Conservation (phyloP, 1,140 invertebrate genomes). For the Danaus plexippus region DNA sequence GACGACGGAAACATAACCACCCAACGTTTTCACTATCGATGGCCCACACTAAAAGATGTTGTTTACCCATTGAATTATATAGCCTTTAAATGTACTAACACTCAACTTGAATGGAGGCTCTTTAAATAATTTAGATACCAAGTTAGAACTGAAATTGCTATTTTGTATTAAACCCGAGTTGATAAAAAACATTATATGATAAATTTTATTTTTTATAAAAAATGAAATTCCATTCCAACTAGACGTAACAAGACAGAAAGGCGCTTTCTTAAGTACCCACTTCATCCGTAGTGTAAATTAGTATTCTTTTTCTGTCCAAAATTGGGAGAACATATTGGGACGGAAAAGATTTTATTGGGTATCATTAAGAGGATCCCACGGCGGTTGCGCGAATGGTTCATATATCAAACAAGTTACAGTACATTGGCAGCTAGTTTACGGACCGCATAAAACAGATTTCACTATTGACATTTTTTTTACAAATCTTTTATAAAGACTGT, state of each 20-base stretch:
- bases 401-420: slow-evolving; percentile 40
- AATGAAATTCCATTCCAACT: no score
- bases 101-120: no score
- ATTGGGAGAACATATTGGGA: slow-evolving; percentile 26
- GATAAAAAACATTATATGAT: no score
- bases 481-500: no score
- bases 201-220: no score
- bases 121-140: no score
- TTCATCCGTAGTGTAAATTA: slow-evolving; percentile 12
- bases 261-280: no score
- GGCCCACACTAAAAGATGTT: slow-evolving; percentile 23
- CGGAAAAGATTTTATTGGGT: slow-evolving; percentile 35
- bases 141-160: no score
- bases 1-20: slow-evolving; percentile 30
- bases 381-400: slow-evolving; percentile 39
- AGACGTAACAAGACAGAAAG: no score
- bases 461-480: no score
- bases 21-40: slow-evolving; percentile 42
- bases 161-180: no score
- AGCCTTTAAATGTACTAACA: no score
- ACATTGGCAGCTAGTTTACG: slow-evolving; percentile 51
- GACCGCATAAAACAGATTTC: slow-evolving; percentile 35
- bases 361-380: slow-evolving; percentile 35
- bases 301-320: slow-evolving; percentile 19
- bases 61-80: slow-evolving; percentile 5